Conservation (phyloP, 2,888 invertebrate genomes). For the Agonopterix heracliana region DNA sequence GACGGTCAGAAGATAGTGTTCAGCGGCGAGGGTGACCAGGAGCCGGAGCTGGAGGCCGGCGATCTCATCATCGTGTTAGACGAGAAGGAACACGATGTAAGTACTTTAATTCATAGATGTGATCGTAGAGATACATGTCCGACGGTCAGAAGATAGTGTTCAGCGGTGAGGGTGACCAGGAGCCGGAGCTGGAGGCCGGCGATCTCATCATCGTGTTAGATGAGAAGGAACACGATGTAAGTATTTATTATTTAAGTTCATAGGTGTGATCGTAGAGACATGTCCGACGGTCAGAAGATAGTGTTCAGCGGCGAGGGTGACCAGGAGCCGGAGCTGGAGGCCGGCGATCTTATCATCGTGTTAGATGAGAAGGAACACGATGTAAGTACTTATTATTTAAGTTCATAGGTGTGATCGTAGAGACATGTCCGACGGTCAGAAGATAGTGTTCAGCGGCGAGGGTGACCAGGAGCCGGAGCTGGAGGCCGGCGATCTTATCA, state of each 20-base stretch:
- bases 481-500: constrained; percentile 96
- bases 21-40: constrained; percentile 96
- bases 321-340: constrained; percentile 94
- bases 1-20: constrained; percentile 97
- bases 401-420: too few relatives aligned
- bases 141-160: constrained; percentile 97
- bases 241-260: too few relatives aligned
- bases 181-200: constrained; percentile 94
- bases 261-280: too few relatives aligned
- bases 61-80: constrained; percentile 97
- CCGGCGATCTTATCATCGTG: constrained; percentile 97
- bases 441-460: constrained; percentile 94
- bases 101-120: too few relatives aligned
- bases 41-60: constrained; percentile 94
- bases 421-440: constrained; percentile 97
- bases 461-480: constrained; percentile 97
- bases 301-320: constrained; percentile 96
- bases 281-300: constrained; percentile 97
- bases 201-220: constrained; percentile 97
- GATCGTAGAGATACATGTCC: too few relatives aligned
- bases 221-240: constrained; percentile 86
- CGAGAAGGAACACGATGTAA: constrained; percentile 90
- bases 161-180: constrained; percentile 96
- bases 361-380: constrained; percentile 94
- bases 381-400: too few relatives aligned